Conservation (phyloP, 2,113 vertebrate genomes). For the Archilochus colubris region DNA sequence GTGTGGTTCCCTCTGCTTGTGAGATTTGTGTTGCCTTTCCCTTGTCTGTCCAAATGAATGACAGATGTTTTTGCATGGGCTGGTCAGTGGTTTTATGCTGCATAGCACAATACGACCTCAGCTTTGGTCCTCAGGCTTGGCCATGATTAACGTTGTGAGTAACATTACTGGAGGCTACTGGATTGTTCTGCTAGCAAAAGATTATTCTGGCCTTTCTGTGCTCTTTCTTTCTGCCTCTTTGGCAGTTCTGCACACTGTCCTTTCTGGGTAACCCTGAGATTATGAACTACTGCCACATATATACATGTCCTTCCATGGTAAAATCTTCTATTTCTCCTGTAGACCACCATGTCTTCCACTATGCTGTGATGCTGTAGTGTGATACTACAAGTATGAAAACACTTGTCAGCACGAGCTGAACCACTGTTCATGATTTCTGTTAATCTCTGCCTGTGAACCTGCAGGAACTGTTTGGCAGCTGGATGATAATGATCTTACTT, state of each 20-base stretch:
- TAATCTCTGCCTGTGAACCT: conserved; percentile 27
- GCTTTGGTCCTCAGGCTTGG: not conserved
- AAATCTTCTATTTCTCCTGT: not conserved
- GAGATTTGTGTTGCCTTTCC: not conserved
- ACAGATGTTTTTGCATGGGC: not conserved
- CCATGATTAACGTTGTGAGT: not conserved
- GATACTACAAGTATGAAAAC: conserved; percentile 8
- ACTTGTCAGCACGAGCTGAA: conserved; percentile 6
- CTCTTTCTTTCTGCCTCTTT: not conserved
- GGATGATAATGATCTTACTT: conserved; percentile 43
- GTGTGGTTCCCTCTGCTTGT: not conserved
- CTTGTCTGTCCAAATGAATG: conserved; percentile 30
- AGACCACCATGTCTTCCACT: not conserved
- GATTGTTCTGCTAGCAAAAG: conserved; percentile 6
- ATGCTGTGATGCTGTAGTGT: not conserved
- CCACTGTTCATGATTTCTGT: not conserved
- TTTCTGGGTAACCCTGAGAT: not conserved
- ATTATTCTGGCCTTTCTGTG: not conserved
- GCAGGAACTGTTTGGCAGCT: conserved; percentile 39
- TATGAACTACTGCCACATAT: not conserved
- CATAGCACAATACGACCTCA: not conserved
- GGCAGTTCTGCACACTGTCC: not conserved
- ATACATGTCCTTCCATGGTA: not conserved
- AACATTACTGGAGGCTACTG: not conserved
- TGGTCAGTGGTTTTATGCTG: not conserved